Conservation (phyloP, 2,888 invertebrate species). For the Melanargia galathea region DNA sequence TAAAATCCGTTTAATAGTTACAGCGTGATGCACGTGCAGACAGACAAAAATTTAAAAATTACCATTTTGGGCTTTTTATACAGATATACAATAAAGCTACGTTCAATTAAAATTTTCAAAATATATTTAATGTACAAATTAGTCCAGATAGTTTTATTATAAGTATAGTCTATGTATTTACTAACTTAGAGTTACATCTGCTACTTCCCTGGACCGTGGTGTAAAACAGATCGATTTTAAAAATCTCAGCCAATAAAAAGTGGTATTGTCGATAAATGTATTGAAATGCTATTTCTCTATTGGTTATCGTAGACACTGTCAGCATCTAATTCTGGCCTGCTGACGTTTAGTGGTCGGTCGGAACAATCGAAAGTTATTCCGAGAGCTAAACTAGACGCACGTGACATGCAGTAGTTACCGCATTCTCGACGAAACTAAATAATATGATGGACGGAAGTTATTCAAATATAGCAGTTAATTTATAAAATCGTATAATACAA, state of each 20-base stretch:
- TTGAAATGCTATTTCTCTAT: conserved; percentile 30
- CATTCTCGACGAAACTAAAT: conserved; percentile 59
- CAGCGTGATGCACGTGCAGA: too few relatives aligned
- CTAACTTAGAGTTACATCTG: too few relatives aligned
- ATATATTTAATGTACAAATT: too few relatives aligned
- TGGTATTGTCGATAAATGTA: conserved; percentile 5
- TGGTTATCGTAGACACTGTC: conserved; percentile 62
- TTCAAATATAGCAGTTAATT: neutral
- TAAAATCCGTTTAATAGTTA: too few relatives aligned
- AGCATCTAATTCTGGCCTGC: conserved; percentile 69
- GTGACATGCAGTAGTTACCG: conserved; percentile 60
- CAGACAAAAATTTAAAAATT: too few relatives aligned
- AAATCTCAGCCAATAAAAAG: neutral
- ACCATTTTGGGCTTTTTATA: too few relatives aligned
- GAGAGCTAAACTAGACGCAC: conserved; percentile 68
- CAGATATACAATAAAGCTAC: too few relatives aligned
- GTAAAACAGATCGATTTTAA: too few relatives aligned
- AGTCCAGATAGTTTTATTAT: too few relatives aligned
- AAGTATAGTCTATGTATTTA: too few relatives aligned
- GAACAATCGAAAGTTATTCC: conserved; percentile 79
- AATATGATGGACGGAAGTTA: conserved; percentile 55
- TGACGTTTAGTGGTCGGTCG: conserved; percentile 67
- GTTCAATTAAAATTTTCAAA: too few relatives aligned
- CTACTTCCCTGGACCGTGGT: too few relatives aligned
- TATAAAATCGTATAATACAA: neutral